Evolutionary conservation across 2,888 invertebrate genomes (phyloP), one percentile per base, ranked within the genome.

Genomic region (Polymixis lichenea): DNA sequence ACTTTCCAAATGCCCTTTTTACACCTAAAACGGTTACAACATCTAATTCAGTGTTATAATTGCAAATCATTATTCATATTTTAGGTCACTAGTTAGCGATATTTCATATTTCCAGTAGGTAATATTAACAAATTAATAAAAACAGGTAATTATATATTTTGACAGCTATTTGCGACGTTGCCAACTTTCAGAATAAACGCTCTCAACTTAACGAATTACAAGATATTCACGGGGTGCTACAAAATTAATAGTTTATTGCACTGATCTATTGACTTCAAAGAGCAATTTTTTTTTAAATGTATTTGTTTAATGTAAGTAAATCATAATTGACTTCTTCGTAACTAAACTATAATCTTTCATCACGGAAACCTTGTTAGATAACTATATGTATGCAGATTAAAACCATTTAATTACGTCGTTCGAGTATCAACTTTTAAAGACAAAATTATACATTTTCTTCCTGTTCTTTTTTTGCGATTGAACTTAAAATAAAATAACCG

Each of bases 401-500:
- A 77, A 32, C 17, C 9, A 15, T 5, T 56, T 5, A 17, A 56
- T 58, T n/a, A 55, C 32, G 19, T 43, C 58, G 49, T 81, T 77
- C 32, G 77, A 55, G 28, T 55, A 19, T 46, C 22, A 38, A 61
- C 15, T n/a, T 71, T 11, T 19, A 9, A 15, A 46, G 2, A 46
- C 56, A 19, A 46, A 61, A 51, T 32, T 53, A 55, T 53, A 58
- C 22, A 51, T 70, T 77, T 66, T 66, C 28, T 70, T 78, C 70
- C 62, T 58, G 55, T 32, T 73, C n/a, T 82, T 61, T 68, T 81
- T 81, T 67, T 65, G 46, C 49, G 17, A n/a, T 38, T 64, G 32
- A 38, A 72, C 73, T 51, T 72, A 43, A 66, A 68, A 61, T 62
- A 62, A 69, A 69, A 73, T 7, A 78, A 83, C 82, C 56, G 32